Percentiles rank a stretch among this genome's conserved stretches.
Evolutionary conservation across 2,888 invertebrate genomes (phyloP).

Genomic region (Ferdinandea cuprea): DNA sequence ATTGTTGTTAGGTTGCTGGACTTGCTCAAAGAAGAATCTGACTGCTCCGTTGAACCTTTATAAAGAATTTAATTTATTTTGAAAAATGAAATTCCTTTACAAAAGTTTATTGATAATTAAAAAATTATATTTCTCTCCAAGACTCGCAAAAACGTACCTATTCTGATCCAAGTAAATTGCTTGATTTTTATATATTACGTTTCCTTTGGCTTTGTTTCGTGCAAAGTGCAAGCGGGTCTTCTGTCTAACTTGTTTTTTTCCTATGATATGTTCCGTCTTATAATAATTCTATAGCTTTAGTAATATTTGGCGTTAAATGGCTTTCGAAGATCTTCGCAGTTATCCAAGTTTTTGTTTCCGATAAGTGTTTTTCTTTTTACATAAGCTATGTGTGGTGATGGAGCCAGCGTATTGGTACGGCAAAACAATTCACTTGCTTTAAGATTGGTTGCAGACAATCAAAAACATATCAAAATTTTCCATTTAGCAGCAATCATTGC

Average conservation of each 20-base stretch:
- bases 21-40: too few relatives aligned
- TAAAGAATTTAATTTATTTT: too few relatives aligned
- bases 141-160: too few relatives aligned
- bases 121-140: too few relatives aligned
- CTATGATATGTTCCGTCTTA: not conserved
- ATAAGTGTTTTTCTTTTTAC: not conserved
- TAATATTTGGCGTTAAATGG: not conserved
- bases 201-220: too few relatives aligned
- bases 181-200: not conserved
- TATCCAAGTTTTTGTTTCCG: not conserved
- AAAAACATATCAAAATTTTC: constrained; percentile 8
- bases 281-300: not conserved
- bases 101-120: too few relatives aligned
- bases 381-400: constrained; percentile 22
- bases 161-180: not conserved
- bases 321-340: not conserved
- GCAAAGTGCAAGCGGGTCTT: too few relatives aligned
- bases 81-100: too few relatives aligned
- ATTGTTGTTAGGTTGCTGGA: too few relatives aligned
- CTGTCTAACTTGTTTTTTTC: not conserved
- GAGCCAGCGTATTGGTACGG: constrained; percentile 4
- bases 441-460: too few relatives aligned
- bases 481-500: constrained; percentile 28
- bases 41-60: too few relatives aligned
- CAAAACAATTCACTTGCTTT: constrained; percentile 25